Conservation (phyloP, 2,797 vertebrate species). For the Macrochelys suwanniensis region DNA sequence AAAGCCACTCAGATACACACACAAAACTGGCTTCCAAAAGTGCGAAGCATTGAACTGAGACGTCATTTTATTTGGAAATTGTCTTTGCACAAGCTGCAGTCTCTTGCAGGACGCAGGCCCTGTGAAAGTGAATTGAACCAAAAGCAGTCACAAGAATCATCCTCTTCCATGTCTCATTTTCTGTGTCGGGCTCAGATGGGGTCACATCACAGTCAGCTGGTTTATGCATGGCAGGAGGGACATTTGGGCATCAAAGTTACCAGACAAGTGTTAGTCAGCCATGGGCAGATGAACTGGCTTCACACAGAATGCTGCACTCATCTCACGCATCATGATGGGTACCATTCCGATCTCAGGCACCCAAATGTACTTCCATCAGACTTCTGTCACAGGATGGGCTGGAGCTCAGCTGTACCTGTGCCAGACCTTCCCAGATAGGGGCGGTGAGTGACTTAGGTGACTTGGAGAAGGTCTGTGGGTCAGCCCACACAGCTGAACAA, state of each 20-base stretch:
- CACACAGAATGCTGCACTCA: not conserved
- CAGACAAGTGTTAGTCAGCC: not conserved
- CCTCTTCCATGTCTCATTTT: not conserved
- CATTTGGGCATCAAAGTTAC: not conserved
- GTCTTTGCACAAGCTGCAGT: not conserved
- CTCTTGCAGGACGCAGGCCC: not conserved
- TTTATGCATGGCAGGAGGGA: not conserved
- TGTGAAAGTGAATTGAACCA: not conserved
- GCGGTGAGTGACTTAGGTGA: accelerated
- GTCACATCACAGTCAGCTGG: not conserved
- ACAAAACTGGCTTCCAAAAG: not conserved
- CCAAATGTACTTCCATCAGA: not conserved
- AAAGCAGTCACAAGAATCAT: not conserved
- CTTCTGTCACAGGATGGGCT: not conserved
- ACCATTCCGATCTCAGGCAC: not conserved
- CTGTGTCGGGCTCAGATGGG: not conserved
- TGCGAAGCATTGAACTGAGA: not conserved
- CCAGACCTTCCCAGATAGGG: not conserved
- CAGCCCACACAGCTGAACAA: not conserved
- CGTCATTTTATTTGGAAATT: not conserved
- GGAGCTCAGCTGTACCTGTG: not conserved
- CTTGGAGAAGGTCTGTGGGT: accelerated
- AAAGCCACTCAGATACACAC: not conserved
- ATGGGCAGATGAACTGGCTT: not conserved
- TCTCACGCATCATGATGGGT: not conserved